A percentile compares a stretch with the other conserved stretches of the same genome.
Evolutionary conservation across 30 jellyfish, hydroid and myxozoan genomes (phyloP).

Genomic region (Aurelia sp.): DNA sequence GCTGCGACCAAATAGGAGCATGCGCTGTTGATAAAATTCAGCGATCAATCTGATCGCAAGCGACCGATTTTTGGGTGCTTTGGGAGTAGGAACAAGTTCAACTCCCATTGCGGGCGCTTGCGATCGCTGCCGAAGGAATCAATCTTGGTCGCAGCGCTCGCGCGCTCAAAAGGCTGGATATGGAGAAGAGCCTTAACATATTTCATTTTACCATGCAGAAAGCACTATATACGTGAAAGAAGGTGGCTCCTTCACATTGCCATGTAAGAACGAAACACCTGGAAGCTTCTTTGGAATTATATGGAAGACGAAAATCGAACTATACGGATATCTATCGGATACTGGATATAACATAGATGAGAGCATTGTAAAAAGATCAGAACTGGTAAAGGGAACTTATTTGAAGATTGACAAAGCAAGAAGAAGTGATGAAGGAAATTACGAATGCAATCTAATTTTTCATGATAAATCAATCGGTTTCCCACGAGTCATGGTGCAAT

Average conservation of each 20-base stretch:
- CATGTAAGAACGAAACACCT: constrained; percentile 75
- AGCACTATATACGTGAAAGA: constrained; percentile 34
- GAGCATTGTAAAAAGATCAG: constrained; percentile 19
- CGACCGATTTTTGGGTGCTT: too few species aligned
- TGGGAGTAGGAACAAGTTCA: too few species aligned
- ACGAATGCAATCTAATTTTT: constrained; percentile 61
- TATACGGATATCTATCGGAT: constrained; percentile 12
- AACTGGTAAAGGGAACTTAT: constrained; percentile 45
- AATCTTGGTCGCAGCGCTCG: too few species aligned
- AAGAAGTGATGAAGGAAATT: constrained; percentile 40
- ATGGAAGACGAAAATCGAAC: constrained; percentile 39
- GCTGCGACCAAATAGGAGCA: too few species aligned
- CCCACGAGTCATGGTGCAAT: constrained; percentile 29
- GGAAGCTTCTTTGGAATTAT: constrained; percentile 59
- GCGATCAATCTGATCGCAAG: too few species aligned
- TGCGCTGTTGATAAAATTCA: too few species aligned
- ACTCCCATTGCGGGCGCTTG: too few species aligned
- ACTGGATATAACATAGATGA: constrained; percentile 30
- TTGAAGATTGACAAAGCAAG: constrained; percentile 34
- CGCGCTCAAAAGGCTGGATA: too few species aligned
- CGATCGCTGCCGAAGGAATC: too few species aligned
- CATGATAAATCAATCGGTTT: neutral
- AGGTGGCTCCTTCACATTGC: constrained; percentile 48
- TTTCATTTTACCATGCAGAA: constrained; percentile 18
- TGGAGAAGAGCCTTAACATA: too few species aligned